phyloP scores from a whole-genome alignment of 2,888 invertebrate species.

The Aporophyla nigra region DNA sequence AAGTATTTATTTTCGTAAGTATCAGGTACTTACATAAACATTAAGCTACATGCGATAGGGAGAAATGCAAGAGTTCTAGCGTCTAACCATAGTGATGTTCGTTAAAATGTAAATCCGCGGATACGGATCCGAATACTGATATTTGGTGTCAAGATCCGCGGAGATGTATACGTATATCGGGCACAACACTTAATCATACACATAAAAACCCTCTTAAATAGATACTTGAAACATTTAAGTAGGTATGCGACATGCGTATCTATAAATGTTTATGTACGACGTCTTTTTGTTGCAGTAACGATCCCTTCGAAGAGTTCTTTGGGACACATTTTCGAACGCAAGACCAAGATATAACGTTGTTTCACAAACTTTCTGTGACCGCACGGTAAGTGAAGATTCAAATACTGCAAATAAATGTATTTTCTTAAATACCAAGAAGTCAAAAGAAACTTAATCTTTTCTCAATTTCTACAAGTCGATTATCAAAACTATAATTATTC shows the following conservation, averaged over 20 bases:
- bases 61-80: not conserved
- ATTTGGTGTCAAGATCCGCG: too few species aligned
- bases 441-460: not conserved
- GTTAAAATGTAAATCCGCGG: too few species aligned
- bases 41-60: not conserved
- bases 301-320: slow-evolving; percentile 96
- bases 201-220: too few species aligned
- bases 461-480: not conserved
- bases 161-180: too few species aligned
- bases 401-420: too few species aligned
- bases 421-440: not conserved
- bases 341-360: slow-evolving; percentile 96
- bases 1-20: slow-evolving; percentile 3
- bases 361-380: slow-evolving; percentile 96
- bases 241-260: too few species aligned
- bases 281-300: slow-evolving; percentile 88
- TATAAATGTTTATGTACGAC: not conserved
- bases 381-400: slow-evolving; percentile 91
- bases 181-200: too few species aligned
- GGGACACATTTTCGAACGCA: slow-evolving; percentile 95
- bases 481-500: too few species aligned
- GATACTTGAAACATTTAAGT: too few species aligned
- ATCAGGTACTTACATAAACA: not conserved
- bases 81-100: too few species aligned
- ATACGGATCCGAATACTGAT: too few species aligned